Evolutionary conservation across 2,113 vertebrate species (phyloP).

Genomic region (Labrus mixtus): DNA sequence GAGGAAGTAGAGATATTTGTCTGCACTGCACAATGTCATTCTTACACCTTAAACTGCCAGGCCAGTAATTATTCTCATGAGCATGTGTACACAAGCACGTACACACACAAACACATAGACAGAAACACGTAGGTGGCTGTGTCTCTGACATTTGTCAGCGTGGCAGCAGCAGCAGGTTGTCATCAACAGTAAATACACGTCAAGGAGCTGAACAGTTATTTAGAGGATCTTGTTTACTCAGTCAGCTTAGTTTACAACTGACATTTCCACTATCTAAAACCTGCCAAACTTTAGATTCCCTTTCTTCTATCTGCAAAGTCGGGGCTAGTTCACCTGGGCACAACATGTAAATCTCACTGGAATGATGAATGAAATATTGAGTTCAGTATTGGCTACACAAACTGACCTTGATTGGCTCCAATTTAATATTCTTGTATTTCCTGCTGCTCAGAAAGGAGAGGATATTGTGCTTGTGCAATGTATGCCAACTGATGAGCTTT

Average conservation of each 20-base stretch:
- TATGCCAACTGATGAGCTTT: slow-evolving; percentile 42
- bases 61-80: slow-evolving; percentile 55
- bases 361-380: slow-evolving; percentile 4
- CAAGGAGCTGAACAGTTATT: slow-evolving; percentile 18
- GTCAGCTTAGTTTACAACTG: not conserved
- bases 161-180: slow-evolving; percentile 39
- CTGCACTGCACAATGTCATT: slow-evolving; percentile 64
- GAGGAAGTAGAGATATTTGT: slow-evolving; percentile 46
- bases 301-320: not conserved
- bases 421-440: slow-evolving; percentile 33
- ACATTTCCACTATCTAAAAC: not conserved
- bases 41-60: slow-evolving; percentile 43
- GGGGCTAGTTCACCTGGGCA: not conserved
- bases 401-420: slow-evolving; percentile 26
- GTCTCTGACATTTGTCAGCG: slow-evolving; percentile 46
- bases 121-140: slow-evolving; percentile 11
- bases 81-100: slow-evolving; percentile 11
- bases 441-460: slow-evolving; percentile 11
- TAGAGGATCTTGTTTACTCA: not conserved
- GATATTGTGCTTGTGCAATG: slow-evolving; percentile 36
- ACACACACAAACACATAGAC: not conserved
- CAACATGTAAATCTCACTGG: slow-evolving; percentile 7
- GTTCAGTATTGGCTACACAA: not conserved
- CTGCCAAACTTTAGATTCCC: not conserved
- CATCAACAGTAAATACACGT: slow-evolving; percentile 51